Base-by-base conservation (phyloP, 92 coral and sea anemone species). In the Isaurus tuberculatus region DNA sequence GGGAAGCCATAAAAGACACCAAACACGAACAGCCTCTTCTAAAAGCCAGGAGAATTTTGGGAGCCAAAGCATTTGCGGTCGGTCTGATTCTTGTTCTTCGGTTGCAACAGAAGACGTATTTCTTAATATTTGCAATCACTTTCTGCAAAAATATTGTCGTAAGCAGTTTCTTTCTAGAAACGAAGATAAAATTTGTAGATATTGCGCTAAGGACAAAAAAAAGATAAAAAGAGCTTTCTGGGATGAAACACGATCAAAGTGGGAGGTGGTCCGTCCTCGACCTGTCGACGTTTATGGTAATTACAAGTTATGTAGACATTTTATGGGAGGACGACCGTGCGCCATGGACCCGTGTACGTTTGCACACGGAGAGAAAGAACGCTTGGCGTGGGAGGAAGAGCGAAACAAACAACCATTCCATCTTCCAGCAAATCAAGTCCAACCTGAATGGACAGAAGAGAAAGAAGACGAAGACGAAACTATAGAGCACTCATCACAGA, bases 301-400 rank as follows among this genome's bases (percentile, higher is more conserved):
- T 1, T 91, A 91, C 57, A 68, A 44, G 43, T 19, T 36, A 5
- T 93, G 97, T 77, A 85, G 57, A 14, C 73, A 89, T 22, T 93
- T 83, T 61, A 33, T 44, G 36, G 19, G 14, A 2, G 64, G 80
- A 16, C 42, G n/a, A 4, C 86, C 66, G 0, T 93, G 97, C 70
- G 29, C 5, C 2, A 85, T 55, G 73, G 46, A 3, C 5, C 83
- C 78, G 26, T 91, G 97, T 65, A 86, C 84, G 5, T 93, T 91
- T 85, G 92, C 93, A n/a, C 97, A 93, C 79, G 94, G 97, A 27
- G 88, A 87, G 29, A 58, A 33, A 32, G 97, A 93, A 66, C 33
- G 28, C 19, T 14, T 9, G 22, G 80, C 92, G 77, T 93, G 97
- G 97, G 89, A 91, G 8, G 74, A 86, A 87, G 94, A 93, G 40